Percentiles rank a stretch among this genome's conserved stretches.
Conservation (phyloP, 2,113 vertebrate species). For the Tachycineta bicolor region DNA sequence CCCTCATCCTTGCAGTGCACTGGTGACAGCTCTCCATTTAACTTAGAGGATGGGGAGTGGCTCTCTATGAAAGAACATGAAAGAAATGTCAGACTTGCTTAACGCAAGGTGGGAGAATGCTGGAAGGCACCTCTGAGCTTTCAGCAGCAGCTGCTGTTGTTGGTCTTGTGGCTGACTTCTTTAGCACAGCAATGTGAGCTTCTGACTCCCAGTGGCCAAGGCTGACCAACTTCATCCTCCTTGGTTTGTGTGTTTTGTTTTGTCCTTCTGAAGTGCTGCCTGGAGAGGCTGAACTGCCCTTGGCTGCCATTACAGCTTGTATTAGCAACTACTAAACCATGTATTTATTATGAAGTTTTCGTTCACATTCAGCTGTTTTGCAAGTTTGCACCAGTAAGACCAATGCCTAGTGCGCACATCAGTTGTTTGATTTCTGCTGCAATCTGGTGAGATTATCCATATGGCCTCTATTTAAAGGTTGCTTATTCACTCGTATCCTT, state of each 20-base stretch:
- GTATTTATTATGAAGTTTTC: background rate
- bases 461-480: background rate
- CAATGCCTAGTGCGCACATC: background rate
- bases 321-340: background rate
- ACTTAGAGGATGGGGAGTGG: background rate
- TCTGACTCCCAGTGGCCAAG: background rate
- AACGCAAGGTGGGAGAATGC: background rate
- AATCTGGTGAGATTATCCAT: background rate
- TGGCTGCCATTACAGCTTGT: background rate
- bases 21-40: slow-evolving; percentile 1
- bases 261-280: background rate
- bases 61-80: background rate
- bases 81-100: background rate
- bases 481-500: background rate
- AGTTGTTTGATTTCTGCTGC: fast-evolving
- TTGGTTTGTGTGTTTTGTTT: background rate
- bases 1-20: background rate
- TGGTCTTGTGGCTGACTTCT: background rate
- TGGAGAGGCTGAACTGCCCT: background rate
- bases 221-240: background rate
- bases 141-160: background rate
- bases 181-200: background rate
- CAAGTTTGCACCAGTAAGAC: background rate
- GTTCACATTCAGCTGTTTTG: background rate
- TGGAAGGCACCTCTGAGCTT: background rate